Percentiles rank a stretch among this genome's conserved stretches.
Conservation (phyloP, 2,888 invertebrate species). For the Aphidius colemani region DNA sequence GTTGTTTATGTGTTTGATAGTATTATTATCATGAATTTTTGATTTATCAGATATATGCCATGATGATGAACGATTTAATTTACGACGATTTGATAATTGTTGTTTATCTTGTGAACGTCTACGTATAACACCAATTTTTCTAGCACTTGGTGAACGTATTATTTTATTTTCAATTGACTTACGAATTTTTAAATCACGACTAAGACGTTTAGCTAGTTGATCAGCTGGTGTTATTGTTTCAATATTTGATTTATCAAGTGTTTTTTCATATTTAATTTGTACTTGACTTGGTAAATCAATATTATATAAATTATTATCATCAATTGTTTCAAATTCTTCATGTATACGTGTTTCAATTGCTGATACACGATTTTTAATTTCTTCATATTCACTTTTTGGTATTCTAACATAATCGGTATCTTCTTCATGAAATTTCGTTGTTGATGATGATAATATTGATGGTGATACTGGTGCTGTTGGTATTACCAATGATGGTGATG, state of each 20-base stretch:
- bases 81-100: constrained; percentile 45
- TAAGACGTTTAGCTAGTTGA: constrained; percentile 72
- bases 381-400: constrained; percentile 77
- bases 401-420: constrained; percentile 66
- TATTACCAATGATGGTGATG: background rate
- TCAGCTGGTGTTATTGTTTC: constrained; percentile 70
- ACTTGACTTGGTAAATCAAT: constrained; percentile 68
- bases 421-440: constrained; percentile 58
- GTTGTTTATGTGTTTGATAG: too few species aligned
- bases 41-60: constrained; percentile 64
- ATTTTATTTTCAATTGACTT: constrained; percentile 72
- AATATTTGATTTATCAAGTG: constrained; percentile 71
- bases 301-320: constrained; percentile 45
- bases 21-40: background rate
- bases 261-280: constrained; percentile 75
- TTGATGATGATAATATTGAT: background rate
- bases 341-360: constrained; percentile 75
- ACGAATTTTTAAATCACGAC: constrained; percentile 75
- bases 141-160: constrained; percentile 78
- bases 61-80: constrained; percentile 65
- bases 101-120: constrained; percentile 70
- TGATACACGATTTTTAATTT: constrained; percentile 75
- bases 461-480: background rate
- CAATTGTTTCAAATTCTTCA: constrained; percentile 65
- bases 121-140: constrained; percentile 78